These are phyloP conservation scores for Danio albolineatus DNA, from an alignment of 2,797 vertebrate genomes.

Conservation along the genomic window DNA sequence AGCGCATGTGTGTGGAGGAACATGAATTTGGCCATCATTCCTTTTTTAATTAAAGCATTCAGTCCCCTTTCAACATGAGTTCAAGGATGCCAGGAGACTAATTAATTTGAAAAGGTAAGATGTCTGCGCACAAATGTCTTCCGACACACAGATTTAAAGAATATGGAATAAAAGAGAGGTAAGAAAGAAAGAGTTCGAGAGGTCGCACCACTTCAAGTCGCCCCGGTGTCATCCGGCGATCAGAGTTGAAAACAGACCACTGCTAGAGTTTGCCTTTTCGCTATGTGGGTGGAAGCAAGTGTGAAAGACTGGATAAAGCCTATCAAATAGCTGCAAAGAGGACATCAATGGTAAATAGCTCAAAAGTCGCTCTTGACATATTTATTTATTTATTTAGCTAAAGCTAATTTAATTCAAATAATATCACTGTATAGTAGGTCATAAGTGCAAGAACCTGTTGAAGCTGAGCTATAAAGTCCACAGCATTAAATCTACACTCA, in stretches of 20 bases:
- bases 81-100: conserved; percentile 59
- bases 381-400: background rate
- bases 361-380: background rate
- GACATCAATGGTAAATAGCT: conserved; percentile 13
- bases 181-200: conserved; percentile 28
- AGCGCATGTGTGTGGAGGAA: conserved; percentile 23
- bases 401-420: background rate
- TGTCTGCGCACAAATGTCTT: conserved; percentile 56
- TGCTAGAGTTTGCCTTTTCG: conserved; percentile 28
- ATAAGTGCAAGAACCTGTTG: background rate
- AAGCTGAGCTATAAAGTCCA: background rate
- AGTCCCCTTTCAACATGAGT: conserved; percentile 43
- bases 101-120: conserved; percentile 61
- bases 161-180: conserved; percentile 31
- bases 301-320: background rate
- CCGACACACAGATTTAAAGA: conserved; percentile 46
- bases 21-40: conserved; percentile 56
- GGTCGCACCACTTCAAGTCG: conserved; percentile 35
- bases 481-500: background rate
- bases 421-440: background rate
- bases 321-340: conserved; percentile 32
- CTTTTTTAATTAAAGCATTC: conserved; percentile 62
- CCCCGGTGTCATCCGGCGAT: conserved; percentile 52
- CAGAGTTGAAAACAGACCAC: conserved; percentile 46
- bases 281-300: background rate